These are phyloP conservation scores for Tiliqua scincoides DNA, from an alignment of 2,113 vertebrate genomes.

Conservation along the genomic window DNA sequence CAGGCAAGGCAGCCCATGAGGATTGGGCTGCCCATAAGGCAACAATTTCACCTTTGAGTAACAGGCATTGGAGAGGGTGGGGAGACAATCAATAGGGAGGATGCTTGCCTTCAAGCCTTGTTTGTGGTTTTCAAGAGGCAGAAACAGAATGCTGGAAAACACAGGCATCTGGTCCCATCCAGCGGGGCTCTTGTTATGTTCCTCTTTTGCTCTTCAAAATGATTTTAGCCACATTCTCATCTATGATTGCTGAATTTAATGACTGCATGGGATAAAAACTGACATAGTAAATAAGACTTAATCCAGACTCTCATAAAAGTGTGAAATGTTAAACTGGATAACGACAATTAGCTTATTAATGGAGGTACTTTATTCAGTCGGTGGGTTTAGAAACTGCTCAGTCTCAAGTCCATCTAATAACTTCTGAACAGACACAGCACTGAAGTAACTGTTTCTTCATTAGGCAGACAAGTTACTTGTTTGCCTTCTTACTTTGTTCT, in stretches of 20 bases:
- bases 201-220: conserved; percentile 33
- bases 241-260: conserved; percentile 51
- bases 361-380: conserved; percentile 45
- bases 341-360: conserved; percentile 54
- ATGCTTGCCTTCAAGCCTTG: not conserved
- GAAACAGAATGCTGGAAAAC: not conserved
- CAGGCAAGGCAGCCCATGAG: no score
- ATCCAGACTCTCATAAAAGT: conserved; percentile 40
- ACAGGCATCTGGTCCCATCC: not conserved
- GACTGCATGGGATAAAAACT: conserved; percentile 32
- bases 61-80: not conserved
- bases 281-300: conserved; percentile 49
- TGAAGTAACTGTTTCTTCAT: no score
- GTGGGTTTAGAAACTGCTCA: conserved; percentile 24
- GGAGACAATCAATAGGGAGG: not conserved
- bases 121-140: not conserved
- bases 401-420: no score
- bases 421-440: no score
- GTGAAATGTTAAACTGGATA: conserved; percentile 63
- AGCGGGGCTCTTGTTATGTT: not conserved
- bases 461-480: no score
- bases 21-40: no score
- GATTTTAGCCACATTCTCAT: conserved; percentile 41
- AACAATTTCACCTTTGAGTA: not conserved
- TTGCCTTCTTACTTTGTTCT: no score